Evolutionary conservation across 2,797 vertebrate genomes (phyloP), one percentile per base, ranked within the genome.

Genomic region (Pyrocephalus nanus): DNA sequence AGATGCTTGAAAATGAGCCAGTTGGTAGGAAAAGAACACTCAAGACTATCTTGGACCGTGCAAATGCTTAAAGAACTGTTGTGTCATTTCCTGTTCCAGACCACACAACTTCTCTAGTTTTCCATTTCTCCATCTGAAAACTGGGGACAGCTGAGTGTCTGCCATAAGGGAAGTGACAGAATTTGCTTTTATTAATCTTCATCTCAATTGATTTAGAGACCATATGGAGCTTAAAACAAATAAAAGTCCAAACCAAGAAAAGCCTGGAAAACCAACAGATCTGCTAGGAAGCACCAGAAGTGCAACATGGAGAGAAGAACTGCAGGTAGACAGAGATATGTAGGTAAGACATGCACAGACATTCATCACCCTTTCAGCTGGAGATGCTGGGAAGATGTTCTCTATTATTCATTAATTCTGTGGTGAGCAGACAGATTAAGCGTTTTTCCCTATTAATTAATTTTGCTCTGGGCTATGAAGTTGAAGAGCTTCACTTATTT

Each of bases 381-480:
- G 4, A 78, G 88, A 82, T 88, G 79, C 67, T 94, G 77, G 60
- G 48, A 86, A 93, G 53, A 70, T 42, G 47, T 84, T 84, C 55
- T 82, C 32, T 67, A 40, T 83, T 84, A 84, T 61, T 93, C 77
- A 90, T 90, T 93, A 94, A 85, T 90, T 92, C 91, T 74, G 34
- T 58, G 34, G 73, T 47, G 38, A 94, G 74, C 53, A 84, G 70
- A 86, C 4, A 95, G 86, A 95, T 93, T 66, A 92, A 82, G 80
- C 34, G 67, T 90, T 94, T 92, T 82, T 23, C 70, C 66, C 23
- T 76, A 71, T 86, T 94, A 95, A 93, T 92, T 92, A 90, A 86
- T 81, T 83, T 90, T 82, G 79, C 90, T 84, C 27, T 48, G 34
- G 83, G 94, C 90, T 79, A 71, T 12, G 48, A 92, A 84, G 55